Evolutionary conservation across 2,113 vertebrate species (phyloP).

Genomic region (Dipodomys stephensi): DNA sequence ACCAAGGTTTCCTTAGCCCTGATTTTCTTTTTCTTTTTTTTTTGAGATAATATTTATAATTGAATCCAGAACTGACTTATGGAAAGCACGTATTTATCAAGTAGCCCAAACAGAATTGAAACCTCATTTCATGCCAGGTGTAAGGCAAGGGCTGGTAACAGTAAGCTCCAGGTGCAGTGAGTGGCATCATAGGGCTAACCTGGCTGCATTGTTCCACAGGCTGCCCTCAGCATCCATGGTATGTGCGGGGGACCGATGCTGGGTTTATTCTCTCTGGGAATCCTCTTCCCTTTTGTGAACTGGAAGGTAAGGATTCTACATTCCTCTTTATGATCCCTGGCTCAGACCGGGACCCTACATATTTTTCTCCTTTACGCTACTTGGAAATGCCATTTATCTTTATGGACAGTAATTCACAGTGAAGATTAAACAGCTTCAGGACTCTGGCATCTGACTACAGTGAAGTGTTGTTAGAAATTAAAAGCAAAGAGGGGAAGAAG

Average conservation of each 20-base stretch:
- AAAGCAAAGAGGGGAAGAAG: not conserved
- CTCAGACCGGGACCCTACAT: not conserved
- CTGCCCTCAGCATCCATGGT: constrained; percentile 92
- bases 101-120: rapidly evolving
- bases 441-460: not conserved
- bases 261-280: constrained; percentile 91
- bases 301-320: constrained; percentile 88
- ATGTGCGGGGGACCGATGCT: constrained; percentile 94
- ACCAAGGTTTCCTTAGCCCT: not conserved
- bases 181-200: not conserved
- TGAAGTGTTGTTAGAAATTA: not conserved
- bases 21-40: not conserved
- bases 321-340: rapidly evolving
- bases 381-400: not conserved
- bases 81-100: not conserved
- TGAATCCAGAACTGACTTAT: not conserved
- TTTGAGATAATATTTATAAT: not conserved
- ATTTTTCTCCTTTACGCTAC: not conserved
- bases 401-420: too few species aligned
- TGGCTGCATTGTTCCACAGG: constrained; percentile 82
- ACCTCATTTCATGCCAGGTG: not conserved
- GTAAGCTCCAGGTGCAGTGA: not conserved
- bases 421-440: too few species aligned
- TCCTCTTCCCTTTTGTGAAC: constrained; percentile 92
- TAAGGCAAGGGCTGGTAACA: not conserved